Conservation (phyloP, 2,797 vertebrate species). For the Darevskia mixta region DNA sequence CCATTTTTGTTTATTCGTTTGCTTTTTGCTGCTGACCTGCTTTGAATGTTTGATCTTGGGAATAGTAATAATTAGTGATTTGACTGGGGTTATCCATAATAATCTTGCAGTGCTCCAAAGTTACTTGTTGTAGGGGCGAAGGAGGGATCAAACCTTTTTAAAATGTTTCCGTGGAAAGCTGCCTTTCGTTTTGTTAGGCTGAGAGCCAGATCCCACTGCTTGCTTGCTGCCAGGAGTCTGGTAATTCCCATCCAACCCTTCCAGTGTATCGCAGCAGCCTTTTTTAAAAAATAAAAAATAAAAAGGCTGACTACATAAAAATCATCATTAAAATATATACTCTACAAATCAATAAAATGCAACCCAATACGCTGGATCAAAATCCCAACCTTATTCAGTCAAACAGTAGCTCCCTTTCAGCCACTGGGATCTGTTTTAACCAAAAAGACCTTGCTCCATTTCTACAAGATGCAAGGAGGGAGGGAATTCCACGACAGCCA, state of each 20-base stretch:
- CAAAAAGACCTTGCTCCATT: background rate
- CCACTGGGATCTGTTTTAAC: background rate
- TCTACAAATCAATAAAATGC: background rate
- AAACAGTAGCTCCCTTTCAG: background rate
- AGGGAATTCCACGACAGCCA: background rate
- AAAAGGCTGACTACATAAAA: too few relatives aligned
- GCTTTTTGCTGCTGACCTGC: background rate
- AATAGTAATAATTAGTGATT: background rate
- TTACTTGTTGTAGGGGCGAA: background rate
- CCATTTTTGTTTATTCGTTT: background rate
- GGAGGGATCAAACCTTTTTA: background rate
- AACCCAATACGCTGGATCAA: background rate
- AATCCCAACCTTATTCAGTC: background rate
- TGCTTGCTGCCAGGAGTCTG: background rate
- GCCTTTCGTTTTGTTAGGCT: background rate
- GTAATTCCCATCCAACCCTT: background rate
- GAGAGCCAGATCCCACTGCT: background rate
- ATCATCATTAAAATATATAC: background rate
- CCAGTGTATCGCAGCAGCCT: background rate
- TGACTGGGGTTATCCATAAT: background rate
- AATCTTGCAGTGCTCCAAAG: background rate
- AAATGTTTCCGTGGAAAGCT: background rate
- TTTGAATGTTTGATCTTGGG: background rate
- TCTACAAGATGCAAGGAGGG: background rate
- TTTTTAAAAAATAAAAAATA: background rate